A percentile compares a stretch with the other conserved stretches of the same genome.
These are phyloP conservation scores for Recurvirostra avosetta DNA, from an alignment of 2,113 vertebrate genomes.

Conservation along the genomic window DNA sequence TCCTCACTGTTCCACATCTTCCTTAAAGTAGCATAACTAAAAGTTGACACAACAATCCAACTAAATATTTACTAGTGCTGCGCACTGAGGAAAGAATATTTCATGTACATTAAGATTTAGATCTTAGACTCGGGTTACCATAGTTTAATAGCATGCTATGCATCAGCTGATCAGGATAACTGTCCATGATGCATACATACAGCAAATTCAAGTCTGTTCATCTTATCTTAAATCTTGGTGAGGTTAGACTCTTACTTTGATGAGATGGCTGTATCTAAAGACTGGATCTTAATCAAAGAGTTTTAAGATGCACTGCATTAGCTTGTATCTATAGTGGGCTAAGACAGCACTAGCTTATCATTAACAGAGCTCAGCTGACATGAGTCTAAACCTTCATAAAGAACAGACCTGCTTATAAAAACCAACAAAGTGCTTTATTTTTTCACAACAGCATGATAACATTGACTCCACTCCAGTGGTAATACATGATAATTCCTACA, in stretches of 20 bases:
- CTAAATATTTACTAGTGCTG: background rate
- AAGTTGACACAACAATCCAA: background rate
- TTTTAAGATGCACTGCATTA: background rate
- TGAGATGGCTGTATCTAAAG: background rate
- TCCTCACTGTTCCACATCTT: background rate
- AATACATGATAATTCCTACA: background rate
- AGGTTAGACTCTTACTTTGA: slow-evolving; percentile 27
- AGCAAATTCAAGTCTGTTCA: slow-evolving; percentile 3
- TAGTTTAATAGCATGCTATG: background rate
- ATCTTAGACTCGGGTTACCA: background rate
- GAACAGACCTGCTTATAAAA: slow-evolving; percentile 22
- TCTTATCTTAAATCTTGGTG: background rate
- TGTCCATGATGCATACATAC: background rate
- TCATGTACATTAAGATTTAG: background rate
- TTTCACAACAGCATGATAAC: background rate
- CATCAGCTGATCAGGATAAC: background rate
- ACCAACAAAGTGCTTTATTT: background rate
- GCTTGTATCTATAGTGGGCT: background rate
- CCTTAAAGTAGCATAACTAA: background rate
- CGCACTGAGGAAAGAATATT: background rate
- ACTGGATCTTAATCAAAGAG: slow-evolving; percentile 31
- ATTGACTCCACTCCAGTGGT: background rate
- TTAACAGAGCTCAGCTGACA: background rate
- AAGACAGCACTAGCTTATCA: background rate
- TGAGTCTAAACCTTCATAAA: background rate